These are phyloP conservation scores for Maconellicoccus hirsutus DNA, from an alignment of 1,140 invertebrate genomes.

Conservation along the genomic window DNA sequence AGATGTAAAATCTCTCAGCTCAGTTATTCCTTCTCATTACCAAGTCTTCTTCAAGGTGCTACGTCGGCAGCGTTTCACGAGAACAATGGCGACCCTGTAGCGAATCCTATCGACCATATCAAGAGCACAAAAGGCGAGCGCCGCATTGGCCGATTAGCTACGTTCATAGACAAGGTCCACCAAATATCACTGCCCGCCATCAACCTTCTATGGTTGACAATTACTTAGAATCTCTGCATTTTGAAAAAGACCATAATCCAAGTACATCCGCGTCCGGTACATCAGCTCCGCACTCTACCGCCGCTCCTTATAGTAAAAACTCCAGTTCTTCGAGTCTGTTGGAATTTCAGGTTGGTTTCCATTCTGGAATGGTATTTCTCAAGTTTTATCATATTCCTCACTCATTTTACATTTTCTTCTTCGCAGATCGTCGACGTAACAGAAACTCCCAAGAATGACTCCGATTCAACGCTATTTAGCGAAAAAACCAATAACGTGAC, in stretches of 20 bases:
- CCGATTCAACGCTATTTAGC: not conserved
- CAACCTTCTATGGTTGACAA: slow-evolving; percentile 21
- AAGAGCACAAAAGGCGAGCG: slow-evolving; percentile 33
- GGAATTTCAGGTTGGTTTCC: not conserved
- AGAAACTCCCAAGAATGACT: not conserved
- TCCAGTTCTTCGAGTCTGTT: not conserved
- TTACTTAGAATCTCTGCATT: not conserved
- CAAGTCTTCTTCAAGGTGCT: slow-evolving; percentile 43
- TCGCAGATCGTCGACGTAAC: not conserved
- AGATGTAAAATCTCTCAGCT: slow-evolving; percentile 26
- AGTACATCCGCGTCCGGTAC: not conserved
- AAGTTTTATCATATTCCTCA: no score
- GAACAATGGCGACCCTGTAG: slow-evolving; percentile 75
- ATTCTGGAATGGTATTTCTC: no score
- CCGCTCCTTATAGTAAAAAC: not conserved
- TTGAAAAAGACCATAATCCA: not conserved
- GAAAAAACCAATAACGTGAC: slow-evolving; percentile 6
- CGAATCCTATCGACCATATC: slow-evolving; percentile 57
- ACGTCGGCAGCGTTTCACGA: slow-evolving; percentile 49
- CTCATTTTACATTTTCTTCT: no score
- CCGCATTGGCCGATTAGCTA: slow-evolving; percentile 54
- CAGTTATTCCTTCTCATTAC: not conserved
- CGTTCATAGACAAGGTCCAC: slow-evolving; percentile 48
- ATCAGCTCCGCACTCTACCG: not conserved
- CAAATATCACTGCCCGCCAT: slow-evolving; percentile 35